Conservation (phyloP, 2,113 vertebrate genomes). For the Cinclus mexicanus region DNA sequence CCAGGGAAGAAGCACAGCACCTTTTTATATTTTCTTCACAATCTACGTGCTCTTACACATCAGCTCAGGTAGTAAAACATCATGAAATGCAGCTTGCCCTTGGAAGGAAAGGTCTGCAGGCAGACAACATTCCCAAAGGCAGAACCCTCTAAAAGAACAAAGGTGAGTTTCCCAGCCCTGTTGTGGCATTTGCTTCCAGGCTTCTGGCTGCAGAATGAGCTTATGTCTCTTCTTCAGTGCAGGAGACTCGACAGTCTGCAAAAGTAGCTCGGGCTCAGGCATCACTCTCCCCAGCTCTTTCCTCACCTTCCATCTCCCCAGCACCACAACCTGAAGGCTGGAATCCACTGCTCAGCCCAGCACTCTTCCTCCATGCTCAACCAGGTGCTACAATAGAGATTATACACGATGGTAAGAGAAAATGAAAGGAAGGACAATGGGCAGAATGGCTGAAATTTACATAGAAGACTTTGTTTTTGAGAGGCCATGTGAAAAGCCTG, state of each 20-base stretch:
- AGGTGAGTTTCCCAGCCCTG: neutral
- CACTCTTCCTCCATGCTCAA: neutral
- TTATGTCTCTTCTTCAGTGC: neutral
- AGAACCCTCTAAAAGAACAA: neutral
- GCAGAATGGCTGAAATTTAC: neutral
- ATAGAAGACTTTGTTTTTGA: neutral
- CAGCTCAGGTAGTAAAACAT: neutral
- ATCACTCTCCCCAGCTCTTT: neutral
- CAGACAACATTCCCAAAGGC: neutral
- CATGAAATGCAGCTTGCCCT: neutral
- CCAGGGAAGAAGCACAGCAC: neutral
- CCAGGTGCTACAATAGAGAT: neutral
- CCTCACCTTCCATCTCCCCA: fast-evolving
- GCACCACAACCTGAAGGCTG: neutral
- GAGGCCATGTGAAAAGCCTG: neutral
- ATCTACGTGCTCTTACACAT: neutral
- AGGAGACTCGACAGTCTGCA: neutral
- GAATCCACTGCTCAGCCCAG: neutral
- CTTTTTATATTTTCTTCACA: neutral
- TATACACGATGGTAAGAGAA: too few species aligned
- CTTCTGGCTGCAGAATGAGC: too few species aligned
- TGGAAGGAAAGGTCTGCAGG: neutral
- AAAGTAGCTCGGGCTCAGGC: neutral
- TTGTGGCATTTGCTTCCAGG: too few species aligned
- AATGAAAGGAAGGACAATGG: neutral